Base-by-base conservation (phyloP, 1,140 invertebrate genomes). In the Drosophila dunni region DNA sequence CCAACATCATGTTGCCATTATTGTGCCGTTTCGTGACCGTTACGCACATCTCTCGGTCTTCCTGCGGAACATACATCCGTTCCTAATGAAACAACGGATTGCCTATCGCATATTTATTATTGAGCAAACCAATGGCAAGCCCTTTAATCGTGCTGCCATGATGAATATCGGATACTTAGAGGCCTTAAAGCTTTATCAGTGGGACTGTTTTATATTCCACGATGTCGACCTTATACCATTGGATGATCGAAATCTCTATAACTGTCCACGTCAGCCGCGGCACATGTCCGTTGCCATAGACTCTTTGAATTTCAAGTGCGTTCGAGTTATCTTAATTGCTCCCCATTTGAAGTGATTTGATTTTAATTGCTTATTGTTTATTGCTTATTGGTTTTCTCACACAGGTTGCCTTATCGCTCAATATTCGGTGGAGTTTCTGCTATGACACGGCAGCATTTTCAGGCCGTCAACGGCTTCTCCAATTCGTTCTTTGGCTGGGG, bases 121-220 rank as follows among this genome's bases (percentile, higher is more conserved):
- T n/a, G 98, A 99, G 93, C 98, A 99, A 93, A 95, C 93, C 93
- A 96, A 95, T 57, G 93, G 93, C 24, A 94, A 94, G 7, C 94
- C 94, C 11, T 99, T 99, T 92, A 99, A 99, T 92, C 94, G 98
- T 61, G 98, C 97, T 1, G 96, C 97, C 94, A 93, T 99, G 50
- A 97, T 99, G 95, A 99, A 99, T 93, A 96, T 99, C n/a, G 98
- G 98, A 7, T 99, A 96, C 92, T 94, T 95, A 42, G 98, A 99
- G 93, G 96, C 97, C 1, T 92, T 95, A 74, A 97, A 97, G 90
- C 93, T 95, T 42, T 94, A 95, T 44, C 93, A 95, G 44, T 98
- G 96, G 93, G 95, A 97, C 84, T 99, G 98, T 93, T 98, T 98
- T 93, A 95, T 99, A 72, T 99, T 99, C 93, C 98, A 99, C 93